phyloP scores from a whole-genome alignment of 1,140 invertebrate genomes.

The Drosophila pruinosa region DNA sequence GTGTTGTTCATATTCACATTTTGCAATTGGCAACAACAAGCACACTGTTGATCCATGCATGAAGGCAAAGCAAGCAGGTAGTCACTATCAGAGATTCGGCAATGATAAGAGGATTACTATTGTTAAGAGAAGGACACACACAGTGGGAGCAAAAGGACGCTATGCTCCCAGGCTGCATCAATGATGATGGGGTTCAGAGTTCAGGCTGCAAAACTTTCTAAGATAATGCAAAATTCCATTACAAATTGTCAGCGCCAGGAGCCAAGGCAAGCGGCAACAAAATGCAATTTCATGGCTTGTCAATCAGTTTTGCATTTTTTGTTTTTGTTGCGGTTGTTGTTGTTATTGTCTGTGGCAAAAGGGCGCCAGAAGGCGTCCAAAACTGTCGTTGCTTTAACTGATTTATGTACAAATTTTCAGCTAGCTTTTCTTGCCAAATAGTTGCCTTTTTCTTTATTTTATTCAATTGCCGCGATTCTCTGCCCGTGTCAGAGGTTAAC shows the following conservation, averaged over 20 bases:
- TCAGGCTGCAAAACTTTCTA: constrained; percentile 27
- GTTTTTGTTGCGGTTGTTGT: neutral
- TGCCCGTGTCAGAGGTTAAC: constrained; percentile 65
- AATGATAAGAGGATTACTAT: constrained; percentile 24
- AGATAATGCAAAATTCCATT: constrained; percentile 24
- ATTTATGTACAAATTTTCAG: constrained; percentile 51
- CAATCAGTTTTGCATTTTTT: constrained; percentile 47
- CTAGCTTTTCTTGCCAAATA: constrained; percentile 1
- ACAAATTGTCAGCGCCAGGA: constrained; percentile 43
- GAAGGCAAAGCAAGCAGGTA: constrained; percentile 3
- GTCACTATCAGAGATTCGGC: neutral
- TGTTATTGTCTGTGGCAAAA: constrained; percentile 9
- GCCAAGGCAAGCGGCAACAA: constrained; percentile 24
- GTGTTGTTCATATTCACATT: constrained; percentile 39
- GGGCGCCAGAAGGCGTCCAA: constrained; percentile 40
- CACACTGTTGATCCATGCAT: constrained; percentile 11
- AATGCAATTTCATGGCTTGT: constrained; percentile 72
- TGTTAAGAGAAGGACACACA: constrained; percentile 11
- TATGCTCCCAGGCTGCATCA: constrained; percentile 16
- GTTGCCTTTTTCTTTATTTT: neutral
- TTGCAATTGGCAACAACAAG: constrained; percentile 16
- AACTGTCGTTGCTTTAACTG: constrained; percentile 35
- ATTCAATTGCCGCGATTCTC: constrained; percentile 4
- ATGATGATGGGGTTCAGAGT: constrained; percentile 25
- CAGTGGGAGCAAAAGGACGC: constrained; percentile 17